Evolutionary conservation across 1,140 invertebrate species (phyloP), one percentile per base, ranked within the genome.

Genomic region (Ctenoplectra terminalis): DNA sequence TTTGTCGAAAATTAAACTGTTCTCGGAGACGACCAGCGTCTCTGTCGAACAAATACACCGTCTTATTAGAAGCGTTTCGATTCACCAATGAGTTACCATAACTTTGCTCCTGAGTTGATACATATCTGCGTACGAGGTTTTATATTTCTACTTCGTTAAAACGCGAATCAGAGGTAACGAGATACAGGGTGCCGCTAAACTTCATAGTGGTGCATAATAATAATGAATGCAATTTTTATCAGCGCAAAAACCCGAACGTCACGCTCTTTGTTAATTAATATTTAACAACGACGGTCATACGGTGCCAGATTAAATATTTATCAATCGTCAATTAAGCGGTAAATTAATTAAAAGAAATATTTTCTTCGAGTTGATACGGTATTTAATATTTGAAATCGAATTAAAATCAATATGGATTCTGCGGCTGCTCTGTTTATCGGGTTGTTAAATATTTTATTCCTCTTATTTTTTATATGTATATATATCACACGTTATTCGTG

Each of bases 151-250:
- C 29, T 71, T 71, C 48, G 67, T 54, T 54, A 40, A 8, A 70
- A 37, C 20, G 67, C 23, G 29, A 69, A 69, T 69, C 20, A 54
- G 69, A 56, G 50, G 43, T 37, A 58, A 71, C 34, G 69, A 54
- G 34, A 17, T 3, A 31, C 26, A 11, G 13, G 20, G 13, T 23
- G 4, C 0, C 17, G 1, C 20, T 31, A 17, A 61, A 34, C 31
- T 48, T 61, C 2, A 2, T 13, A 60, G 1, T 34, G 20, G 13
- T 15, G 8, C 23, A 13, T 60, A 23, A 46, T 48, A 60, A 50
- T 61, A 13, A 50, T n/a, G 31, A n/a, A 7, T n/a, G 31, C 15
- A 48, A 71, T 56, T 54, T 54, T 54, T 37, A 52, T 71, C 37
- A 37, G 54, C 9, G 9, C 23, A 20, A 11, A 4, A 37, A 70